Base-by-base conservation (phyloP, 2,888 invertebrate genomes). In the Atethmia centrago region DNA sequence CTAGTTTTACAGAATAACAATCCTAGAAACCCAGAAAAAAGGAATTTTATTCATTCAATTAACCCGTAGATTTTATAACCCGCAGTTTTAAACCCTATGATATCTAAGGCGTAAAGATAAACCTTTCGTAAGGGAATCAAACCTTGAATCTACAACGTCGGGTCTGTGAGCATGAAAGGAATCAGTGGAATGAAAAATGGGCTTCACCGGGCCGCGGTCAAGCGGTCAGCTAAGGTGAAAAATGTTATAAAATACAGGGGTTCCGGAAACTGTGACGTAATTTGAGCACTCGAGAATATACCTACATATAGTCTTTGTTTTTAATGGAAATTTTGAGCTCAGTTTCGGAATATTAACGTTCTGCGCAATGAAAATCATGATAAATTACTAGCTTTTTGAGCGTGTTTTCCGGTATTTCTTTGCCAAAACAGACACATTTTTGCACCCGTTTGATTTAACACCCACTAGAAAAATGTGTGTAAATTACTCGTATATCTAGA, bases 21-120 rank as follows among this genome's bases (percentile, higher is more conserved):
- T 42, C 12, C 25, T 36, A 45, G 51, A 16, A 36, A 36, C 4
- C 4, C 7, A 36, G 3, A 36, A 61, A 53, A 82, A 78, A 8
- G 8, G 10, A 19, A 10, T 55, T 65, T 51, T 49, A 47, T 66
- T 78, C 80, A 53, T 36, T 67, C 47, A 79, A 76, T 74, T 73
- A 77, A 72, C 71, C 77, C 79, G 56, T 68, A 68, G 64, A 58
- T 53, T 71, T 79, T 62, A 72, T 25, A 66, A 25, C 80, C 78
- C 82, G 74, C 77, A 82, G 66, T 77, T 77, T 71, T 72, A 69
- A 78, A 76, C 73, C 71, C 63, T 65, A 61, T 81, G 84, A 71
- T 74, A 84, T 82, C 71, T 62, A 78, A 86, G 59, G 74, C 85
- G 82, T 87, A 82, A 85, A 88, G 88, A 86, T 88, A 87, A 87